These are phyloP conservation scores for Lepidurus couesii DNA, from an alignment of 1,140 invertebrate species.

Conservation along the genomic window DNA sequence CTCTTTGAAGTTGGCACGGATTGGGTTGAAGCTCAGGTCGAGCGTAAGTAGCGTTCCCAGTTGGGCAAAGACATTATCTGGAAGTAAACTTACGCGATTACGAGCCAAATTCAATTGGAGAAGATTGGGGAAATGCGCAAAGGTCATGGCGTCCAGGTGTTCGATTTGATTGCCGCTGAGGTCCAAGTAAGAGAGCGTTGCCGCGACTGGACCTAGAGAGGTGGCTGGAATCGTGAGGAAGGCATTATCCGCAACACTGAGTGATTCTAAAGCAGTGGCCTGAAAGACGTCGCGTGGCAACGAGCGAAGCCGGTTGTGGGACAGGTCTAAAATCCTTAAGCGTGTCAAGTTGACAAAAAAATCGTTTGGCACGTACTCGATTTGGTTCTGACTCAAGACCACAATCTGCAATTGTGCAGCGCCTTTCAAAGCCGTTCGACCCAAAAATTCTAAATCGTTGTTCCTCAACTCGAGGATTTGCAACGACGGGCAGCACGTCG, in stretches of 20 bases:
- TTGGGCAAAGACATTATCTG: slow-evolving; percentile 81
- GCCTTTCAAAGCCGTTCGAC: slow-evolving; percentile 55
- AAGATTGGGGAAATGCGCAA: slow-evolving; percentile 66
- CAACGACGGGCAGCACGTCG: slow-evolving; percentile 51
- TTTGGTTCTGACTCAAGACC: slow-evolving; percentile 69
- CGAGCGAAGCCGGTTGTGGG: slow-evolving; percentile 66
- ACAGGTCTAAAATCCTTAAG: slow-evolving; percentile 67
- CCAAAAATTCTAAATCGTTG: slow-evolving; percentile 67
- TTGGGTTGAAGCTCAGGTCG: slow-evolving; percentile 71
- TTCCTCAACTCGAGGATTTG: slow-evolving; percentile 67
- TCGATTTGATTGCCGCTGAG: slow-evolving; percentile 74
- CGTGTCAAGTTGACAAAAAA: slow-evolving; percentile 73
- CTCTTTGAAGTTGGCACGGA: slow-evolving; percentile 80
- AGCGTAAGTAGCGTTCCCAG: slow-evolving; percentile 67
- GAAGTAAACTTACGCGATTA: slow-evolving; percentile 75
- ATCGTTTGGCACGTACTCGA: slow-evolving; percentile 68
- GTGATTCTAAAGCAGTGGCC: slow-evolving; percentile 68
- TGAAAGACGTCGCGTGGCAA: slow-evolving; percentile 70
- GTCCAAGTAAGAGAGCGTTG: slow-evolving; percentile 51
- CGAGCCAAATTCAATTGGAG: slow-evolving; percentile 68
- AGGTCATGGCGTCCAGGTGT: slow-evolving; percentile 79
- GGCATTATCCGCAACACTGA: slow-evolving; percentile 72
- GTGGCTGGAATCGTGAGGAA: slow-evolving; percentile 57
- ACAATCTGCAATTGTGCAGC: slow-evolving; percentile 66
- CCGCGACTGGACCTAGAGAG: slow-evolving; percentile 37